Conservation (phyloP, 2,888 invertebrate species). For the Tetanocera ferruginea region DNA sequence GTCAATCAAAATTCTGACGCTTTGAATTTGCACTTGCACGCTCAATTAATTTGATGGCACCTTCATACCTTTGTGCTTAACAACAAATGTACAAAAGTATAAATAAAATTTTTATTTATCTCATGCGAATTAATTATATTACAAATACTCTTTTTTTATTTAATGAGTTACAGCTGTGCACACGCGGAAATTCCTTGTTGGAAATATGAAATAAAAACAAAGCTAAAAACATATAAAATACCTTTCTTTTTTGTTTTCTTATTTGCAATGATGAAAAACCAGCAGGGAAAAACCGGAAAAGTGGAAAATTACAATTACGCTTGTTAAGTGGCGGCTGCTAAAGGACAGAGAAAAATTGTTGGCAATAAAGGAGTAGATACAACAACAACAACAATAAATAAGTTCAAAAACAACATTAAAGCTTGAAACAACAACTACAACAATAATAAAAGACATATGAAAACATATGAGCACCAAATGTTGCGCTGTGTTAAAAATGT, state of each 20-base stretch:
- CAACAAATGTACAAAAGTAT: too few relatives aligned
- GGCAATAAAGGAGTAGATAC: neutral
- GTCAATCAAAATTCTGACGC: too few relatives aligned
- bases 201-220: neutral
- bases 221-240: neutral
- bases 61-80: too few relatives aligned
- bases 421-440: neutral
- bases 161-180: neutral
- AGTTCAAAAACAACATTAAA: neutral
- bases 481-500: conserved; percentile 4
- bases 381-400: conserved; percentile 9
- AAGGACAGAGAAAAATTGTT: conserved; percentile 27
- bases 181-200: too few relatives aligned
- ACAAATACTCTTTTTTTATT: neutral
- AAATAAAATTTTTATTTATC: neutral
- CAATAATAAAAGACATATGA: conserved; percentile 2
- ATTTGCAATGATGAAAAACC: neutral
- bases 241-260: neutral
- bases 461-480: neutral
- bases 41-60: too few relatives aligned
- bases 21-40: too few relatives aligned
- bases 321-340: conserved; percentile 2
- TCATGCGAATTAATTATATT: conserved; percentile 14
- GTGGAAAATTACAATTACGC: conserved; percentile 27
- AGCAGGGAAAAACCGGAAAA: conserved; percentile 16